A percentile compares a stretch with the other conserved stretches of the same genome.
These are phyloP conservation scores for human (Homo sapiens) DNA, from an alignment of 2,113 vertebrate species.

Conservation along the genomic window DNA sequence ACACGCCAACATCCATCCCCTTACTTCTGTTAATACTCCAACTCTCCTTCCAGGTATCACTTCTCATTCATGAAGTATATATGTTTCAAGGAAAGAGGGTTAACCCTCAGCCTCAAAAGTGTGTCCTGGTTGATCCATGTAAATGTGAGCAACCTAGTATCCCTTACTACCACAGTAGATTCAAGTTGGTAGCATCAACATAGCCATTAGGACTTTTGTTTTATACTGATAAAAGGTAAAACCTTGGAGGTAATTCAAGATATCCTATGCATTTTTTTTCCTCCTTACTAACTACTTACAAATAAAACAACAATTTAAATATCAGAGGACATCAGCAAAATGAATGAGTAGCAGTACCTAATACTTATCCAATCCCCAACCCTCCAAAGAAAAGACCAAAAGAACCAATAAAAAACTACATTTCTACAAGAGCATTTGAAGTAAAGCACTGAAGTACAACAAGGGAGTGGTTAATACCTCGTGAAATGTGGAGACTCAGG, in stretches of 20 bases:
- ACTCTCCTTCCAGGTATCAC: not conserved
- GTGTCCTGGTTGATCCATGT: not conserved
- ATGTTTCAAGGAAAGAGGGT: not conserved
- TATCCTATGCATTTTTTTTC: not conserved
- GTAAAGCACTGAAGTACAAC: not conserved
- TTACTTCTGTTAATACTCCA: not conserved
- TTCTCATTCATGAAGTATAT: not conserved
- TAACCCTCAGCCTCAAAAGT: not conserved
- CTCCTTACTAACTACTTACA: not conserved
- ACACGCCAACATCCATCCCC: not conserved
- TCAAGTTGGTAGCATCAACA: not conserved
- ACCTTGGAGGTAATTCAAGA: not conserved
- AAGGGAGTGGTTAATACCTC: not conserved
- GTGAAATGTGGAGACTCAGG: not conserved
- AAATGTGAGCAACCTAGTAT: not conserved
- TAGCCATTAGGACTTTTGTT: not conserved
- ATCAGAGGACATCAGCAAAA: not conserved
- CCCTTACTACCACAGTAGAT: not conserved
- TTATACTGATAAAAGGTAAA: not conserved
- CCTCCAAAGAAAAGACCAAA: not conserved
- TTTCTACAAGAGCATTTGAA: not conserved
- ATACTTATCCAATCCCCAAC: not conserved
- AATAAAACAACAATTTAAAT: not conserved
- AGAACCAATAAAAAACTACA: not conserved
- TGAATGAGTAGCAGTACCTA: not conserved